Evolutionary conservation across 2,888 invertebrate species (phyloP), one percentile per base, ranked within the genome.

Genomic region (Scaptodrosophila latifasciaeformis): DNA sequence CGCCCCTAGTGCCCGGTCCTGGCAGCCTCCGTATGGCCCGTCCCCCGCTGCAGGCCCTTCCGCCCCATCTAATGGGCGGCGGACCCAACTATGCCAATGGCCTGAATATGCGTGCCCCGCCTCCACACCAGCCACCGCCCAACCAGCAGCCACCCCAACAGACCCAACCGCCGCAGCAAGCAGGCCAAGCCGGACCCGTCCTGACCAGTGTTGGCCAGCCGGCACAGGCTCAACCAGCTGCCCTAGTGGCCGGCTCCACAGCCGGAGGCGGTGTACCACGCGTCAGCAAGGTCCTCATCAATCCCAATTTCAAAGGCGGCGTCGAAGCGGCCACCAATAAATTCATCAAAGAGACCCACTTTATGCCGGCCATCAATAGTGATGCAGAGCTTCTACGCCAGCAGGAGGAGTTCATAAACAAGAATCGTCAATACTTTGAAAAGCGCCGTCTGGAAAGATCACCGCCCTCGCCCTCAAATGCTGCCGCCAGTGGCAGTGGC

Each of bases 11-110:
- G 2, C 37, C 37, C 5, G 17, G 17, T 17, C 17, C 37, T 9
- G 90, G 88, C 64, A 64, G n/a, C n/a, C n/a, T 81, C 43, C 82
- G 84, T 31, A 88, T 89, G 40, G 90, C 90, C 61, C 88, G 87
- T 15, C 90, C 89, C 1, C 88, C 88, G n/a, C 40, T 76, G n/a
- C 75, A 79, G 43, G 42, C 59, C 0, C 7, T 80, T 51, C 35
- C 87, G 2, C 74, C 58, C 15, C 76, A 77, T 40, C 37, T 79
- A 57, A 76, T 77, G 65, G 63, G 63, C 5, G 61, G 61, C 2
- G 53, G 53, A 13, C 62, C 65, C 9, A 79, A 78, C 54, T 83
- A 78, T 40, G 66, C 68, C 37, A 82, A 81, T 60, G 69, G 79
- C 30, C 66, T 81, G 58, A 60, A 65, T 7, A 66, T 78, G 49